A percentile compares a stretch with the other conserved stretches of the same genome.
These are phyloP conservation scores for Lepidocolaptes lacrymiger DNA, from an alignment of 2,797 vertebrate species.

Conservation along the genomic window DNA sequence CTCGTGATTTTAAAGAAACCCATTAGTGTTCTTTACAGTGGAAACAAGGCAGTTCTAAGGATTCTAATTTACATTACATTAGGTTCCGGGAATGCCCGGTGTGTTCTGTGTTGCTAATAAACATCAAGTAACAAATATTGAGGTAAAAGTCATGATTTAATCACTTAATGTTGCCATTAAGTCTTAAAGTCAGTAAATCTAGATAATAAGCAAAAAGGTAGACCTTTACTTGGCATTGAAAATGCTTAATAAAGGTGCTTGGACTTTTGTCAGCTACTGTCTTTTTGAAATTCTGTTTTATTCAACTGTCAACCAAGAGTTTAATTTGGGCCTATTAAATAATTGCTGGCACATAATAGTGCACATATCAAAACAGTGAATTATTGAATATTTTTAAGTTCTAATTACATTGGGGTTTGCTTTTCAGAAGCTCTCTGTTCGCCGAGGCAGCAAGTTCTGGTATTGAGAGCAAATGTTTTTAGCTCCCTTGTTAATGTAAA, in stretches of 20 bases:
- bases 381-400: slow-evolving; percentile 50
- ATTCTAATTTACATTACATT: slow-evolving; percentile 10
- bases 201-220: slow-evolving; percentile 52
- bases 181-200: slow-evolving; percentile 54
- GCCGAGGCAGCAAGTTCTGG: neutral
- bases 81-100: slow-evolving; percentile 40
- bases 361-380: slow-evolving; percentile 28
- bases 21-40: slow-evolving; percentile 8
- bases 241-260: slow-evolving; percentile 42
- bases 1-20: slow-evolving; percentile 9
- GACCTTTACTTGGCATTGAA: slow-evolving; percentile 50
- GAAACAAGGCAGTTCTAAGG: slow-evolving; percentile 26
- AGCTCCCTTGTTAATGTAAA: neutral
- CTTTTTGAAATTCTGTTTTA: slow-evolving; percentile 41
- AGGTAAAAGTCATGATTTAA: slow-evolving; percentile 47
- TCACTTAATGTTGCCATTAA: slow-evolving; percentile 54
- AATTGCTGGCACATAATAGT: slow-evolving; percentile 2
- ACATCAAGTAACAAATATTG: slow-evolving; percentile 44
- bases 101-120: slow-evolving; percentile 50
- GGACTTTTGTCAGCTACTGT: slow-evolving; percentile 27
- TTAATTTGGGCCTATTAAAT: slow-evolving; percentile 57
- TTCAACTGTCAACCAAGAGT: slow-evolving; percentile 37
- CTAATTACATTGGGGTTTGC: slow-evolving; percentile 42
- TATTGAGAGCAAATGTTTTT: neutral
- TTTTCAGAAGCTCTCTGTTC: neutral